These are phyloP conservation scores for Ganaspis sp. DNA, from an alignment of 1,140 invertebrate genomes.

Conservation along the genomic window DNA sequence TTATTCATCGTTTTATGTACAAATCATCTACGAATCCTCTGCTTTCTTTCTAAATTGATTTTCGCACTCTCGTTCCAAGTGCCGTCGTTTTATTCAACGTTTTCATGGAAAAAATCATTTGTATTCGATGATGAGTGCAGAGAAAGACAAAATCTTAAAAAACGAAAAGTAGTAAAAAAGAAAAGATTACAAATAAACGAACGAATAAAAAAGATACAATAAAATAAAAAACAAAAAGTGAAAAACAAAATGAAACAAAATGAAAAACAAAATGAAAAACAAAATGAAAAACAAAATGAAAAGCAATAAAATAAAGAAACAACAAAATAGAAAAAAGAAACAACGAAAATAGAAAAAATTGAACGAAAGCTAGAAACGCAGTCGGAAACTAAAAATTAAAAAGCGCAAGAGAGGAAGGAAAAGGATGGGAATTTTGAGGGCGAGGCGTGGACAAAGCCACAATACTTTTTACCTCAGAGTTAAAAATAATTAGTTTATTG, in stretches of 20 bases:
- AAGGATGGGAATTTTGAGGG: neutral
- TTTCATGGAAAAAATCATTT: conserved; percentile 1
- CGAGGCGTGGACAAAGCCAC: conserved; percentile 13
- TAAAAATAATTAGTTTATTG: conserved; percentile 28
- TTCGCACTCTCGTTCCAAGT: neutral
- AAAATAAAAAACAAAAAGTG: too few species aligned
- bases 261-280: neutral
- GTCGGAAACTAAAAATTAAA: neutral
- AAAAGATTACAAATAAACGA: too few species aligned
- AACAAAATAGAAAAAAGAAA: too few species aligned
- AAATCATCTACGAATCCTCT: conserved; percentile 59
- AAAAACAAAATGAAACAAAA: neutral
- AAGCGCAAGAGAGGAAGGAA: neutral
- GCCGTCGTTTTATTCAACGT: conserved; percentile 8
- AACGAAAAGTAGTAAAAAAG: neutral
- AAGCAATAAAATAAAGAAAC: neutral
- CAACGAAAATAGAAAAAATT: too few species aligned
- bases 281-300: neutral
- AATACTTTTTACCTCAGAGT: neutral
- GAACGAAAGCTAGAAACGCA: too few species aligned
- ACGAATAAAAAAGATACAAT: too few species aligned
- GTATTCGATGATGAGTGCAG: neutral
- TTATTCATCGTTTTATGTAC: conserved; percentile 64
- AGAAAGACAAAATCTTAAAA: neutral
- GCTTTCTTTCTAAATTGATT: conserved; percentile 37